Evolutionary conservation across 2,113 vertebrate genomes (phyloP), one percentile per base, ranked within the genome.

Genomic region (Brachyhypopomus occidentalis): DNA sequence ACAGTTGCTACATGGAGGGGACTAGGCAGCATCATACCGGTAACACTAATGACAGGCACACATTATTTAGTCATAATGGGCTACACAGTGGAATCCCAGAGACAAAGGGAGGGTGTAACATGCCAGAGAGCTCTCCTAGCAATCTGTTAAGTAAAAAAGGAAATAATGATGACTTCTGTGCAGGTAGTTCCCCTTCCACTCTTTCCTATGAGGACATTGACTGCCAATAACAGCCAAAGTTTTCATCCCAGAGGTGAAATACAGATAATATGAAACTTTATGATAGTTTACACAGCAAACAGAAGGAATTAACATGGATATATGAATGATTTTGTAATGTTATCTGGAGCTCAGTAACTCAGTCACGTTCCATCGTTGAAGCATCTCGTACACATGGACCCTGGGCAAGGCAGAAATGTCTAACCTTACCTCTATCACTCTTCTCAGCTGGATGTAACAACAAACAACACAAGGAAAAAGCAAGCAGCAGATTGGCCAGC

Each of bases 1-100:
- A 70, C 64, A 59, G 77, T 85, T 75, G 67, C 64, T 83, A 55
- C 70, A 75, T 52, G 80, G 72, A 73, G 75, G 14, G 7, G 19
- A 79, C 80, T 67, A 66, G 72, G 62, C 72, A 16, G 25, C 59
- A 59, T 59, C 60, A 79, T 38, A 72, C 60, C 25, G 79, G 75
- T 67, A 76, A 82, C 81, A 60, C 80, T 67, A 72, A 82, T 79
- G 81, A 80, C 75, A 62, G 48, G 36, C 74, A 55, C 66, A 64
- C 67, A 56, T 63, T 79, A 85, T 85, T 85, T 82, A 80, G 72
- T 77, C 80, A 48, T 70, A 70, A 56, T 56, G n/a, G 59, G 78
- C 36, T 67, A 72, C 60, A 41, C 64, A 70, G 74, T 79, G 63
- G 72, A 70, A 58, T 20, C 16, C 64, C 62, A 52, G 48, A 80